Evolutionary conservation across 1,140 invertebrate species (phyloP), one percentile per base, ranked within the genome.

Genomic region (Diachasmimorpha longicaudata): DNA sequence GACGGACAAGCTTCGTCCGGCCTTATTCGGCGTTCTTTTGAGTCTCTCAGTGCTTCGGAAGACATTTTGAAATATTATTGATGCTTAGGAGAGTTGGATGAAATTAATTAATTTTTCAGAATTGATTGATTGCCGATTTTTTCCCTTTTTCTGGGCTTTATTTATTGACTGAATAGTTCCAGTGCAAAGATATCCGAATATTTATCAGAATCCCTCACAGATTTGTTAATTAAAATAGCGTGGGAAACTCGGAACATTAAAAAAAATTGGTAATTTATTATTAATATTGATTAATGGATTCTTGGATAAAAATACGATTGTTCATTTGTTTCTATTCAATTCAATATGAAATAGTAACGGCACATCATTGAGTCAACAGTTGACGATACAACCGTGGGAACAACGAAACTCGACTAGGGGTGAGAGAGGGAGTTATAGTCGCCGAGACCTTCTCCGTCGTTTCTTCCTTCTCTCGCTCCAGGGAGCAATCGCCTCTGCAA

Each of bases 331-430:
- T 31, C 31, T 31, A 3, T 31, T 31, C 31, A 13, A 42, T 44
- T 58, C 52, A 58, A 58, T 58, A 58, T 19, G 19, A 58, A 63
- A 31, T 25, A 63, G 58, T 63, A 63, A 63, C 19, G 70, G 42
- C 1, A 10, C 23, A 36, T 46, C 70, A 21, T 72, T 21, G 69
- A 77, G 79, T 79, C 58, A 63, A 23, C 52, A 16, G 52, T 58
- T 58, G 52, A 58, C 58, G 58, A 63, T 19, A 63, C 19, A 25
- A 80, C 78, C 84, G 85, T 85, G 85, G 83, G 85, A 86, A 86
- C 85, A 86, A 85, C 85, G 85, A 81, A 84, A 79, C 81, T 46
- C 19, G 44, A 71, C 16, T 71, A 16, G 52, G 25, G 37, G 46
- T 19, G 66, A 0, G 10, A 14, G 63, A 23, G 73, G n/a, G 37